Conservation (phyloP, 1,140 invertebrate genomes). For the Ylistrum balloti region DNA sequence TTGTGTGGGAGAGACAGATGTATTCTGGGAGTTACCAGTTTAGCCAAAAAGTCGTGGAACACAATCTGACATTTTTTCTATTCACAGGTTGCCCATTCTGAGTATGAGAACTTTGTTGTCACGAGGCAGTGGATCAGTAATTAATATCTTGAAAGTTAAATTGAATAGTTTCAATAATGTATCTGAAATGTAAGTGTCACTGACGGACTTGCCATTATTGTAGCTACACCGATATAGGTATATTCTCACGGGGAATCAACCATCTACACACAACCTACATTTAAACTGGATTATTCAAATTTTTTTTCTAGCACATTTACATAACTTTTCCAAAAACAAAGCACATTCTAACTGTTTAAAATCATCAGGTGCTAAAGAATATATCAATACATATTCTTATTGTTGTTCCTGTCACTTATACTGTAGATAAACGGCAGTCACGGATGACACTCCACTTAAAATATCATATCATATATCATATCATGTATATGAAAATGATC, state of each 20-base stretch:
- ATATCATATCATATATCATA: too few species aligned
- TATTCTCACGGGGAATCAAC: background rate
- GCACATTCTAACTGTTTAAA: background rate
- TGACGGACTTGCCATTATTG: background rate
- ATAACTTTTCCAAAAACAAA: background rate
- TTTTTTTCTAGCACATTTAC: background rate
- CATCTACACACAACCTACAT: background rate
- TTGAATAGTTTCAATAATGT: background rate
- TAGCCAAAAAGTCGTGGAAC: background rate
- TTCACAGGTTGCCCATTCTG: background rate
- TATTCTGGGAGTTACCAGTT: background rate
- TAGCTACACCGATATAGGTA: background rate
- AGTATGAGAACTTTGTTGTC: background rate
- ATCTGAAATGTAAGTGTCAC: constrained; percentile 22
- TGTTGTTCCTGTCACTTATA: too few species aligned
- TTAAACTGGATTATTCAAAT: background rate
- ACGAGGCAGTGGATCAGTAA: background rate
- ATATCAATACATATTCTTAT: too few species aligned
- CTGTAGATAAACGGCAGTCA: background rate
- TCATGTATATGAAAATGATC: too few species aligned
- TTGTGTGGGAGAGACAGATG: background rate
- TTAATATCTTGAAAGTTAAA: background rate
- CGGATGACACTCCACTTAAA: background rate
- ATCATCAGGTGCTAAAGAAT: too few species aligned
- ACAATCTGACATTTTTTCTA: background rate